Percentiles rank a stretch among this genome's conserved stretches.
Conservation (phyloP, 2,113 vertebrate species). For the Notiomystis cincta region DNA sequence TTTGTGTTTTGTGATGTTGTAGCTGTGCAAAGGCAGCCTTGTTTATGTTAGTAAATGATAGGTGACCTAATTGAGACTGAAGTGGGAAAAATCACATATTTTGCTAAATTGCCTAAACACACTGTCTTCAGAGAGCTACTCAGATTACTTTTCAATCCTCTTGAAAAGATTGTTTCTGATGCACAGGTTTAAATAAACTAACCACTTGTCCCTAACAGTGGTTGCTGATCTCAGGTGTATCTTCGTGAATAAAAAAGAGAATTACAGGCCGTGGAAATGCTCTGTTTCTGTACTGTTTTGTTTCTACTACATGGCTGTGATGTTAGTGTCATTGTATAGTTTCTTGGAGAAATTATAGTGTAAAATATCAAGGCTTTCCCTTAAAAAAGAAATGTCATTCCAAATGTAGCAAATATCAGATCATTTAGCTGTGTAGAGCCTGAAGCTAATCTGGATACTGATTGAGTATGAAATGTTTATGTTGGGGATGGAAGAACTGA, state of each 20-base stretch:
- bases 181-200: slow-evolving; percentile 20
- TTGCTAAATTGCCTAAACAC: not conserved
- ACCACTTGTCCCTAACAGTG: not conserved
- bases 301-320: not conserved
- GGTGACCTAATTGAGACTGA: slow-evolving; percentile 41
- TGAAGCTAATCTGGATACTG: slow-evolving; percentile 36
- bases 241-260: not conserved
- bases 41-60: slow-evolving; percentile 9
- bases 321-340: not conserved
- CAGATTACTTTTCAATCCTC: not conserved
- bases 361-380: slow-evolving; percentile 13
- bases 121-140: not conserved
- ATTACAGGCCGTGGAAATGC: not conserved
- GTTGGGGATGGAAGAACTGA: not conserved
- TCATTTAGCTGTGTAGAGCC: slow-evolving; percentile 23
- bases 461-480: slow-evolving; percentile 61
- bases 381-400: slow-evolving; percentile 38
- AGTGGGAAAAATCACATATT: slow-evolving; percentile 14
- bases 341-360: slow-evolving; percentile 1
- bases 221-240: not conserved
- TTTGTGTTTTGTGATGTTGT: slow-evolving; percentile 18
- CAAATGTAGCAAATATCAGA: not conserved
- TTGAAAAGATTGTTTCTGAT: slow-evolving; percentile 12
- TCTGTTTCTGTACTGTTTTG: not conserved
- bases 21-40: slow-evolving; percentile 17